Conservation (phyloP, 2,888 invertebrate species). For the Latrodectus elegans region DNA sequence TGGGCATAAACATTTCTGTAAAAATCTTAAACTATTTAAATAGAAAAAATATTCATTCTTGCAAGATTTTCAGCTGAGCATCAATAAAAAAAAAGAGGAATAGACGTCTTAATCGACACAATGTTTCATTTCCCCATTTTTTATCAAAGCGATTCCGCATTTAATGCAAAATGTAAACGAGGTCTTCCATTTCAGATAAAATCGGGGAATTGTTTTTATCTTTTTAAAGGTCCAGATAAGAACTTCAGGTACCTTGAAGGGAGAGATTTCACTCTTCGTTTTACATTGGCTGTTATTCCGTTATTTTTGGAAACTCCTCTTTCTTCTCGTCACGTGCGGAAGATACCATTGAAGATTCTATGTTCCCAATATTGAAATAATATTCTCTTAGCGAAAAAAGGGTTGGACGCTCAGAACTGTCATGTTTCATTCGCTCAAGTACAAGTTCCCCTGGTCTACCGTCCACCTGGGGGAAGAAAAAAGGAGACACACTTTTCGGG, state of each 20-base stretch:
- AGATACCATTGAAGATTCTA: no score
- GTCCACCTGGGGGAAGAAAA: conserved; percentile 21
- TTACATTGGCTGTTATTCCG: background rate
- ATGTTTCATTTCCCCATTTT: background rate
- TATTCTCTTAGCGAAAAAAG: background rate
- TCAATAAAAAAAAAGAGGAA: no score
- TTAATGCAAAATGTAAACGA: background rate
- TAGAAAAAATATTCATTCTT: no score
- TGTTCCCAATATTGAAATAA: no score
- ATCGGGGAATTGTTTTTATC: conserved; percentile 6
- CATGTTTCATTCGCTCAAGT: conserved; percentile 40
- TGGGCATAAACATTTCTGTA: no score
- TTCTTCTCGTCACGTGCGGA: conserved; percentile 4
- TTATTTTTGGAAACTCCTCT: background rate
- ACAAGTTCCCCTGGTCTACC: conserved; percentile 41
- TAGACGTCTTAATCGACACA: background rate
- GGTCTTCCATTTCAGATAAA: background rate
- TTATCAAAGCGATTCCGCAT: background rate
- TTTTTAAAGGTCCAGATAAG: conserved; percentile 7
- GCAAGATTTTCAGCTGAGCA: no score
- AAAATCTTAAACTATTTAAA: no score
- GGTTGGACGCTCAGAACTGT: background rate
- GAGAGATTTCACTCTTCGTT: no score
- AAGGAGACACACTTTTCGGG: conserved; percentile 48
- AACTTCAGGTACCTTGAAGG: conserved; percentile 14